phyloP scores from a whole-genome alignment of 2,113 vertebrate genomes.

The Atrichornis clamosus region DNA sequence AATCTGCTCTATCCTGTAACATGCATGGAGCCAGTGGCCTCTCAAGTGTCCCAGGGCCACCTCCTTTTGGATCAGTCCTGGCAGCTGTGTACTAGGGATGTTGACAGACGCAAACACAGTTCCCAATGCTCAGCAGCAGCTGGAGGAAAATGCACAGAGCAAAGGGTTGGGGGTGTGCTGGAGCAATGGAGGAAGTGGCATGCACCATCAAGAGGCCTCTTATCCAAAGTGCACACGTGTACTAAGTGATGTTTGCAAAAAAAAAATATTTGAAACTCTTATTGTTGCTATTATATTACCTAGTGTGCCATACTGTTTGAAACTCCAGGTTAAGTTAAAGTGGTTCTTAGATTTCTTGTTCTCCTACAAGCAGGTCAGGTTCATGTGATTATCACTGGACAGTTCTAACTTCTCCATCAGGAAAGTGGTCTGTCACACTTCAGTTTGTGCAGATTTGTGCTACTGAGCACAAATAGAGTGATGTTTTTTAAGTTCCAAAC shows the following conservation, averaged over 20 bases:
- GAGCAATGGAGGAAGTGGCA: not conserved
- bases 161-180: not conserved
- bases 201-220: not conserved
- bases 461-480: not conserved
- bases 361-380: fast-evolving
- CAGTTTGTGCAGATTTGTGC: not conserved
- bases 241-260: not conserved
- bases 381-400: not conserved
- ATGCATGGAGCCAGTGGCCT: not conserved
- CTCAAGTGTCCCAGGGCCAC: not conserved
- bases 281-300: not conserved
- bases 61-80: not conserved
- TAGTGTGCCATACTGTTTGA: not conserved
- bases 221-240: not conserved
- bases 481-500: not conserved
- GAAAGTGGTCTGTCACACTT: not conserved
- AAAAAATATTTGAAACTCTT: not conserved
- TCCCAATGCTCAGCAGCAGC: not conserved
- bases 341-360: not conserved
- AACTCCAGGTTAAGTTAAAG: not conserved
- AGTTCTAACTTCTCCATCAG: not conserved
- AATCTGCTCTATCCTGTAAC: not conserved
- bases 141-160: fast-evolving
- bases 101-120: not conserved
- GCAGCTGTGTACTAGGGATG: fast-evolving